Evolutionary conservation across 2,113 vertebrate species (phyloP).

Genomic region (Talpa occidentalis): DNA sequence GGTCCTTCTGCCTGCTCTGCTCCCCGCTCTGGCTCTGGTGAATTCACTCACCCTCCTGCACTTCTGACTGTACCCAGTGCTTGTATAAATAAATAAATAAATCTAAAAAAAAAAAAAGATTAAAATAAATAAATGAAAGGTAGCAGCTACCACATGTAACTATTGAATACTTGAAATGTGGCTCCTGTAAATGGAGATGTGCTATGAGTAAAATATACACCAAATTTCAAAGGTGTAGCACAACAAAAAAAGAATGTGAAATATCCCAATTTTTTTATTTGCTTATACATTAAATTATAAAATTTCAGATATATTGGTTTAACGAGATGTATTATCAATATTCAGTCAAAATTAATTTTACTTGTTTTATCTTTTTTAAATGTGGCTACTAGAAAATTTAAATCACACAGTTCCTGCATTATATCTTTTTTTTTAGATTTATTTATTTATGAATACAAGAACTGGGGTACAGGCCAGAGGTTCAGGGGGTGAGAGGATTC

Average conservation of each 20-base stretch:
- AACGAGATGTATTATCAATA: constrained; percentile 2
- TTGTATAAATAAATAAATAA: too few species aligned
- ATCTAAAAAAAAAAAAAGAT: too few species aligned
- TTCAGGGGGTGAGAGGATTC: too few species aligned
- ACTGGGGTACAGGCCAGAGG: too few species aligned
- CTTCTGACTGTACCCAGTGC: too few species aligned
- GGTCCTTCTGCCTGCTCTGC: too few species aligned
- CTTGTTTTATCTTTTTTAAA: not conserved
- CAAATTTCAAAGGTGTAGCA: not conserved
- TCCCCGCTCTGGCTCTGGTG: too few species aligned
- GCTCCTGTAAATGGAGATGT: not conserved
- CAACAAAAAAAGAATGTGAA: not conserved
- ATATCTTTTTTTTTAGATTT: too few species aligned
- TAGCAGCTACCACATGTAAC: not conserved
- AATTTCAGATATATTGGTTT: not conserved
- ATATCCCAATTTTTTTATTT: not conserved
- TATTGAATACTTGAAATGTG: not conserved
- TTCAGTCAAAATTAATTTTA: not conserved
- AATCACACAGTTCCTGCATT: not conserved
- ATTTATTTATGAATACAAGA: too few species aligned
- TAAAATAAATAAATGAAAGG: too few species aligned
- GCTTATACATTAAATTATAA: constrained; percentile 4
- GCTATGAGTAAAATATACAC: not conserved
- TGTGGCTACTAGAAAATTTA: constrained; percentile 2
- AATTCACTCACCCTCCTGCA: too few species aligned